Conservation (phyloP, 1,140 invertebrate genomes). For the Drosophila pruinosa region DNA sequence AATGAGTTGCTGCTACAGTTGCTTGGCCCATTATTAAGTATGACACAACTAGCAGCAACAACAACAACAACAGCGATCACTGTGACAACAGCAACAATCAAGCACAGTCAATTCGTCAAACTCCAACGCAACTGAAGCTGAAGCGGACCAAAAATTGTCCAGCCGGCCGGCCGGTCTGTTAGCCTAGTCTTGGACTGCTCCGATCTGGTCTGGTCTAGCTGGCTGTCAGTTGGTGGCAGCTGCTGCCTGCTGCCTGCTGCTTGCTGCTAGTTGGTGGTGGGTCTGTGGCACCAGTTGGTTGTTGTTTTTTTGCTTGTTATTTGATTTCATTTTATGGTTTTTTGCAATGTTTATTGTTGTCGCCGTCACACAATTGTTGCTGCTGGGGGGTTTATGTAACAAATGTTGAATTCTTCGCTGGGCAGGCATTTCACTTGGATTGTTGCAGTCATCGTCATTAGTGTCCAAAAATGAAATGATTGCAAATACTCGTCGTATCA, state of each 20-base stretch:
- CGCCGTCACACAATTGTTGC: constrained; percentile 54
- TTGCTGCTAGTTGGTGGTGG: background rate
- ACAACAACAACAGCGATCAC: constrained; percentile 3
- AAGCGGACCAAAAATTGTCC: constrained; percentile 15
- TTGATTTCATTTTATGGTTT: constrained; percentile 47
- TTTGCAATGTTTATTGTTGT: constrained; percentile 73
- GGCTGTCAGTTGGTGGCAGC: background rate
- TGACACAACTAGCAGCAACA: constrained; percentile 33
- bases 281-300: constrained; percentile 33
- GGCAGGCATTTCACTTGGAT: constrained; percentile 62
- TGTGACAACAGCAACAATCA: background rate
- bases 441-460: constrained; percentile 69
- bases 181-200: background rate
- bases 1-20: constrained; percentile 46
- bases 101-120: constrained; percentile 14
- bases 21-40: constrained; percentile 46
- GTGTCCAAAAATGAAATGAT: constrained; percentile 72
- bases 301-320: constrained; percentile 36
- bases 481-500: constrained; percentile 63
- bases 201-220: background rate
- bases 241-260: background rate
- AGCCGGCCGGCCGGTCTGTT: background rate
- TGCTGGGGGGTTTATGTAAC: constrained; percentile 54
- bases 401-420: constrained; percentile 63
- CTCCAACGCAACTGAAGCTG: constrained; percentile 14